Evolutionary conservation across 2,888 invertebrate genomes (phyloP).

Genomic region (Hirtodrosophila histrioides): DNA sequence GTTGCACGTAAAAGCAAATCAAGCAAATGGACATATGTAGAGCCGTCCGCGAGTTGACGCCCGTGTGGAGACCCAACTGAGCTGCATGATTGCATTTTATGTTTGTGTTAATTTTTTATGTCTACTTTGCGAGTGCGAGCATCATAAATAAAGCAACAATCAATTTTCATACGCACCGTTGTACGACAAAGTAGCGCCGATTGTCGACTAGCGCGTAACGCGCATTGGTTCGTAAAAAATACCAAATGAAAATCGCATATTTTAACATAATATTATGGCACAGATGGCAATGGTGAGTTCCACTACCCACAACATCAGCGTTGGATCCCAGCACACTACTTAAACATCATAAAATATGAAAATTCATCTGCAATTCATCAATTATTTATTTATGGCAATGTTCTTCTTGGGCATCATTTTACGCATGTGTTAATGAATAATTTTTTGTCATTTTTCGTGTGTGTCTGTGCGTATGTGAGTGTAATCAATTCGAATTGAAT

Average conservation of each 20-base stretch:
- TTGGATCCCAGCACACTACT: slow-evolving; percentile 50
- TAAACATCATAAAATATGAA: slow-evolving; percentile 82
- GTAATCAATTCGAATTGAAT: slow-evolving; percentile 69
- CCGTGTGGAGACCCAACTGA: slow-evolving; percentile 33
- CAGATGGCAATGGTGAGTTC: slow-evolving; percentile 44
- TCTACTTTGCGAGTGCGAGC: slow-evolving; percentile 63
- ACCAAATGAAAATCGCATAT: slow-evolving; percentile 73
- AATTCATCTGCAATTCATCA: slow-evolving; percentile 84
- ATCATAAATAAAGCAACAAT: slow-evolving; percentile 77
- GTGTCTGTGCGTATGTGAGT: slow-evolving; percentile 14
- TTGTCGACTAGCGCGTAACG: slow-evolving; percentile 37
- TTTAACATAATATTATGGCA: slow-evolving; percentile 78
- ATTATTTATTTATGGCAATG: slow-evolving; percentile 83
- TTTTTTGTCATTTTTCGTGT: slow-evolving; percentile 62
- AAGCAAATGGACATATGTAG: slow-evolving; percentile 69
- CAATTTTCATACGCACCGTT: slow-evolving; percentile 78
- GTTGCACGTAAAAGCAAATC: slow-evolving; percentile 76
- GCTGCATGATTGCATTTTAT: slow-evolving; percentile 80
- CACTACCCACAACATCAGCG: not conserved
- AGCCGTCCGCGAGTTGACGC: slow-evolving; percentile 8
- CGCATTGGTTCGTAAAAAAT: slow-evolving; percentile 62
- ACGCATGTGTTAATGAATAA: slow-evolving; percentile 79
- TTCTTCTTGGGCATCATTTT: slow-evolving; percentile 71
- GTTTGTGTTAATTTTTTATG: slow-evolving; percentile 79
- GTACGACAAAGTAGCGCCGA: slow-evolving; percentile 65